phyloP scores from a whole-genome alignment of 2,113 vertebrate genomes.

The Serilophus lunatus region DNA sequence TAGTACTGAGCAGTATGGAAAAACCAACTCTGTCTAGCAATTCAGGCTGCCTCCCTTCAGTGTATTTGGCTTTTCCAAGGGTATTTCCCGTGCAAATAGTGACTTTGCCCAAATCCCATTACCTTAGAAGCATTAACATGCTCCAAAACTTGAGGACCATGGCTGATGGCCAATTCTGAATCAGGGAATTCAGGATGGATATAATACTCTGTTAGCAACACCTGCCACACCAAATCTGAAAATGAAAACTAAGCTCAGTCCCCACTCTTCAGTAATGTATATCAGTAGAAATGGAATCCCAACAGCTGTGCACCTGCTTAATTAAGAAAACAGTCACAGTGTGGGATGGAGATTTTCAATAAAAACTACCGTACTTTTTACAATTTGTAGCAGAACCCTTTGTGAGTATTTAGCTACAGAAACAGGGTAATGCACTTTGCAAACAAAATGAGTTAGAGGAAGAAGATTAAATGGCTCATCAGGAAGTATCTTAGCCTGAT shows the following conservation, averaged over 20 bases:
- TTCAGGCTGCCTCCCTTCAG: not conserved
- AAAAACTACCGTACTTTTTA: not conserved
- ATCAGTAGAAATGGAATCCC: not conserved
- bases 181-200: not conserved
- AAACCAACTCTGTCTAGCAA: not conserved
- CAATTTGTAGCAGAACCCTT: not conserved
- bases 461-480: not conserved
- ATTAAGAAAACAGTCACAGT: not conserved
- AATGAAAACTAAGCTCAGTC: not conserved
- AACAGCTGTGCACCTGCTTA: not conserved
- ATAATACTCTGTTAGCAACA: not conserved
- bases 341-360: not conserved
- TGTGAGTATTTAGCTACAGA: not conserved
- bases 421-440: not conserved
- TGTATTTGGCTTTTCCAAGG: not conserved
- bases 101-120: not conserved
- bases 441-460: not conserved
- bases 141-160: not conserved
- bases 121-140: not conserved
- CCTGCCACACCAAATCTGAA: not conserved
- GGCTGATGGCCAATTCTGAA: not conserved
- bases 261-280: not conserved
- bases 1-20: not conserved
- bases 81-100: not conserved
- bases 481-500: not conserved